Conservation (phyloP, 2,113 vertebrate species). For the Gymnocephalus cernua region DNA sequence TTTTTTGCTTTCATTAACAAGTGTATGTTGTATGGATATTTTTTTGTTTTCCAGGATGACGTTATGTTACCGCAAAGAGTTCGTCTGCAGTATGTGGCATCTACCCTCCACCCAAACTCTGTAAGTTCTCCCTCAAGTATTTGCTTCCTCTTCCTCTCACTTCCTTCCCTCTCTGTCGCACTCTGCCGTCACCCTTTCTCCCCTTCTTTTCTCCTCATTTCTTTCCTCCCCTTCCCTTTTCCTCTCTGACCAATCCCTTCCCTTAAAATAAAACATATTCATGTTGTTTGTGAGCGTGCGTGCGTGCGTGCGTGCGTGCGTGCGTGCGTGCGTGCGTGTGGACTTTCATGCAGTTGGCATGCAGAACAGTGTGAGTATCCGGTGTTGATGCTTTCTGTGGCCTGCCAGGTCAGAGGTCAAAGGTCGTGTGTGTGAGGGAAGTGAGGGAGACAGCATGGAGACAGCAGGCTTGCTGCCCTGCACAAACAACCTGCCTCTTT, state of each 20-base stretch:
- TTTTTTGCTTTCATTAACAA: background rate
- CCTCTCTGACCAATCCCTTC: background rate
- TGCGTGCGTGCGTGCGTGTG: slow-evolving; percentile 3
- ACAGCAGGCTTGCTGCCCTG: slow-evolving; percentile 71
- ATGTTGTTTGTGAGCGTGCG: background rate
- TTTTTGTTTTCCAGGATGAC: slow-evolving; percentile 87
- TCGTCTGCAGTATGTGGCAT: slow-evolving; percentile 87
- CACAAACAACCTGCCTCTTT: slow-evolving; percentile 65
- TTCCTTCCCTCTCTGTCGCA: slow-evolving; percentile 30
- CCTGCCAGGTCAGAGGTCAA: slow-evolving; percentile 56
- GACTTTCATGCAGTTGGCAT: slow-evolving; percentile 51
- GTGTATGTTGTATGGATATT: background rate
- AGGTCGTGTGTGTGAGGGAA: slow-evolving; percentile 75
- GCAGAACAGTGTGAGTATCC: slow-evolving; percentile 62
- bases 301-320: slow-evolving; percentile 12
- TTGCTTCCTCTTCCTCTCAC: slow-evolving; percentile 29
- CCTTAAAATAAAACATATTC: slow-evolving; percentile 6
- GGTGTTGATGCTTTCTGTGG: slow-evolving; percentile 71
- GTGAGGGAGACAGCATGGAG: slow-evolving; percentile 66
- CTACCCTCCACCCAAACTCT: slow-evolving; percentile 82
- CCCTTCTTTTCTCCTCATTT: slow-evolving; percentile 1
- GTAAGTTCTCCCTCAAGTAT: slow-evolving; percentile 84
- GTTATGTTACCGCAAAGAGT: slow-evolving; percentile 94
- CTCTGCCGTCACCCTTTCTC: background rate
- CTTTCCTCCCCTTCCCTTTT: background rate